Base-by-base conservation (phyloP, 2,888 invertebrate genomes). In the Calameuta filiformis region DNA sequence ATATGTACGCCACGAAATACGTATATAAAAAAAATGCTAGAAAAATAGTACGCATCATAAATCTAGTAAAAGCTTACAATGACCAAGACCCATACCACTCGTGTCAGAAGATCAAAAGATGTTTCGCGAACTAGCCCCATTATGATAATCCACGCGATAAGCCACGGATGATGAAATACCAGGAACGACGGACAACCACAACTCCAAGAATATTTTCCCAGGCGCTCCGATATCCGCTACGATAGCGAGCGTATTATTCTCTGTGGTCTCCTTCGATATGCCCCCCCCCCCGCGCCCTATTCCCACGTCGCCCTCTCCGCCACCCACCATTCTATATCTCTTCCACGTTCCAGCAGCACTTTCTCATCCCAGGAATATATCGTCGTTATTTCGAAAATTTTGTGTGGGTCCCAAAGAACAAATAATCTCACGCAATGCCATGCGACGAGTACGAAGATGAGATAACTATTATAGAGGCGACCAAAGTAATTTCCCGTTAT, bases 21-120 rank as follows among this genome's bases (percentile, higher is more conserved):
- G 9, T 23, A 9, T 56, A 1, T 11, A 1, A 71, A 71, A 15
- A 71, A 71, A 31, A 31, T 30, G 31, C 71, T 33, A 81, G 80
- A 80, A 82, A 81, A 84, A 77, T 81, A 80, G 75, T 83, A 83
- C 83, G 78, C 78, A 80, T 82, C 81, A 79, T 85, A 83, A 84
- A 84, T 84, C 82, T 81, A 74, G 76, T 81, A 75, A 35, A 31
- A 76, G 75, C 76, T 83, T 77, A 81, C 71, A 71, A 71, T 71
- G 12, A 33, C 31, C 71, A 12, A 9, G 23, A 31, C 71, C 31
- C 71, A 33, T 71, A 33, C 71, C 71, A 71, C 71, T 12, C 33
- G 71, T 71, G 71, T 71, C 71, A 71, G 3, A 71, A 12, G 71
- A 71, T 71, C 71, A 71, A 71, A 71, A 71, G 71, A 33, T 30